A percentile compares a stretch with the other conserved stretches of the same genome.
These are phyloP conservation scores for Theocolax elegans DNA, from an alignment of 1,140 invertebrate genomes.

Conservation along the genomic window DNA sequence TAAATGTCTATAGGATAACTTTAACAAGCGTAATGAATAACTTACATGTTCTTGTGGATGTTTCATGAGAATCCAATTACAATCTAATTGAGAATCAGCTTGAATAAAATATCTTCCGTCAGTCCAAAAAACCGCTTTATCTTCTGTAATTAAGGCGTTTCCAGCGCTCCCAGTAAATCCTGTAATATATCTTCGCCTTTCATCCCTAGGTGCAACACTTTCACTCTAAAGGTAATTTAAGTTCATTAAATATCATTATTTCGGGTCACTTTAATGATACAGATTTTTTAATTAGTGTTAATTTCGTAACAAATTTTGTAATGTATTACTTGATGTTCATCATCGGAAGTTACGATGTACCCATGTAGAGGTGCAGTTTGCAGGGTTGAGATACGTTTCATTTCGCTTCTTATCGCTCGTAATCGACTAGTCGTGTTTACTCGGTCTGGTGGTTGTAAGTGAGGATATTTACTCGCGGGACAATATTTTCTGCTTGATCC, in stretches of 20 bases:
- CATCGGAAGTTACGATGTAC: slow-evolving; percentile 80
- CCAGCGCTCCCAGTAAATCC: slow-evolving; percentile 89
- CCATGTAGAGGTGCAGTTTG: slow-evolving; percentile 76
- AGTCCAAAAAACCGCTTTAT: slow-evolving; percentile 88
- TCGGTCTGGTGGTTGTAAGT: slow-evolving; percentile 55
- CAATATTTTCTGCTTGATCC: slow-evolving; percentile 55
- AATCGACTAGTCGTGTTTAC: slow-evolving; percentile 66
- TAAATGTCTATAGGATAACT: no score
- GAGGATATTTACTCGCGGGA: slow-evolving; percentile 42
- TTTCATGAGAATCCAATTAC: slow-evolving; percentile 85
- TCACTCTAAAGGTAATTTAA: slow-evolving; percentile 23
- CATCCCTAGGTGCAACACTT: slow-evolving; percentile 68
- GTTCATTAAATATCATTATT: no score
- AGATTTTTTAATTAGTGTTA: not conserved
- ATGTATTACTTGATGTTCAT: slow-evolving; percentile 79
- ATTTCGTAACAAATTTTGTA: slow-evolving; percentile 45
- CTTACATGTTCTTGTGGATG: slow-evolving; percentile 69
- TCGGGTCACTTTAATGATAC: no score
- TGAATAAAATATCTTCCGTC: slow-evolving; percentile 86
- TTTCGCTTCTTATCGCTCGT: slow-evolving; percentile 73
- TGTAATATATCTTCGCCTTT: slow-evolving; percentile 82
- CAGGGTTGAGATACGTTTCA: slow-evolving; percentile 72
- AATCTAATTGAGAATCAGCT: slow-evolving; percentile 80
- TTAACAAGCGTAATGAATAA: no score
- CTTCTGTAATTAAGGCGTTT: slow-evolving; percentile 80